phyloP scores from a whole-genome alignment of 2,888 invertebrate species.

The Diplolepis rosae region DNA sequence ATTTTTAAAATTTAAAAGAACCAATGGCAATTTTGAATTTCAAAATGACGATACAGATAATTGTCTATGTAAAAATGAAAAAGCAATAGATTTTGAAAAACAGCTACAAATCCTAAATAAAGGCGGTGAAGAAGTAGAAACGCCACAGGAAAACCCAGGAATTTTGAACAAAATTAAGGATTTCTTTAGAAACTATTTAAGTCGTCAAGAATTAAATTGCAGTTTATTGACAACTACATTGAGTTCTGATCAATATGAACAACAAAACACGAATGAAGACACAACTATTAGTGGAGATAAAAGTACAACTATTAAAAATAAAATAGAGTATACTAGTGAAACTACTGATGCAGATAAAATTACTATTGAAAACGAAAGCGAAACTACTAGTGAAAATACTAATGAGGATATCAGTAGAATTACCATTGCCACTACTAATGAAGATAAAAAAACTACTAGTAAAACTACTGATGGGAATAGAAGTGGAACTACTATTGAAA shows the following conservation, averaged over 20 bases:
- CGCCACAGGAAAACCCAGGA: not conserved
- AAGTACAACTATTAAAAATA: not conserved
- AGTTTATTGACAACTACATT: not conserved
- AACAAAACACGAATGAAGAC: not conserved
- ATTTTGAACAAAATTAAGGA: slow-evolving; percentile 5
- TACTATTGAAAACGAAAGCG: not conserved
- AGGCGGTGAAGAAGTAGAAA: slow-evolving; percentile 5
- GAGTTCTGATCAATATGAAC: not conserved
- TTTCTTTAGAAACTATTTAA: not conserved
- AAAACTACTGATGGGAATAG: not conserved
- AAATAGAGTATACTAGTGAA: not conserved
- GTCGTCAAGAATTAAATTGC: slow-evolving; percentile 1
- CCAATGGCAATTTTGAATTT: not conserved
- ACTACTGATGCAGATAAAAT: not conserved
- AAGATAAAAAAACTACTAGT: not conserved
- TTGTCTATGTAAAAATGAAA: not conserved
- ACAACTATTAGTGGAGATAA: not conserved
- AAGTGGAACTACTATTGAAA: not conserved
- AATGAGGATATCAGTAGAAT: not conserved
- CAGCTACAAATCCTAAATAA: slow-evolving; percentile 26
- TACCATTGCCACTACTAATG: not conserved
- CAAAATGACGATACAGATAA: not conserved
- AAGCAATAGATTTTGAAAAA: slow-evolving; percentile 4
- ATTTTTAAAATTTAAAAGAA: not conserved
- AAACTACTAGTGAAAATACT: not conserved